Base-by-base conservation (phyloP, 2,113 vertebrate species). In the Nothobranchius kuhntae region DNA sequence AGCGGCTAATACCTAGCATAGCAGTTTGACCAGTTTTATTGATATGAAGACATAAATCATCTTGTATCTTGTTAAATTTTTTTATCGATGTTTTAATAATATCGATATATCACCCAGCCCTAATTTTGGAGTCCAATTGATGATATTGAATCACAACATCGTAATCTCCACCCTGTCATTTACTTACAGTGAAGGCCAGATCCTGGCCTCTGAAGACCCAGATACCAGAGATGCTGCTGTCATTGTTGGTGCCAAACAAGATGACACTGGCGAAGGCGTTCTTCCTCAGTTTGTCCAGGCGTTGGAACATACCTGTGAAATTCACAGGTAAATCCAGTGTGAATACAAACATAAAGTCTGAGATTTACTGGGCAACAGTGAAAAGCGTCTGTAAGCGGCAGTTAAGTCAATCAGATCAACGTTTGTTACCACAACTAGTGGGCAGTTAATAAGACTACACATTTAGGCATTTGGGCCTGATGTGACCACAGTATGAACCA, bases 131-230 rank as follows among this genome's bases (percentile, higher is more conserved):
- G 3, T 30, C 30, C 4, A 3, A 4, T 30, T 30, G 30, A 30
- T 30, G 4, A 30, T 1, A 4, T 30, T 4, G 0, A 45, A 10
- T 45, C 12, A 45, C 3, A 45, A 48, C 7, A 48, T 7, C 7
- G 15, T 5, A n/a, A n/a, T 7, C 47, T n/a, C 2, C 7, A 48
- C 38, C 38, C 47, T 7, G 44, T 12, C 10, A 45, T 12, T 3
- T n/a, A 91, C 95, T 95, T 85, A 97, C 95, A 78, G 91, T 75
- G 77, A 97, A 97, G 42, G 93, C 95, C 48, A 97, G 91, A 0
- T 98, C 94, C 52, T 98, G 95, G 60, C 96, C 96, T 68, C 96
- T 94, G 91, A 96, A 95, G 72, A 97, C 74, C 96, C 96, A 97
- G 80, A 97, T 80, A 0, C 95, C 95, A 13, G 95, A 97, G 87